These are phyloP conservation scores for Dasyurus viverrinus DNA, from an alignment of 2,113 vertebrate species.

Conservation along the genomic window DNA sequence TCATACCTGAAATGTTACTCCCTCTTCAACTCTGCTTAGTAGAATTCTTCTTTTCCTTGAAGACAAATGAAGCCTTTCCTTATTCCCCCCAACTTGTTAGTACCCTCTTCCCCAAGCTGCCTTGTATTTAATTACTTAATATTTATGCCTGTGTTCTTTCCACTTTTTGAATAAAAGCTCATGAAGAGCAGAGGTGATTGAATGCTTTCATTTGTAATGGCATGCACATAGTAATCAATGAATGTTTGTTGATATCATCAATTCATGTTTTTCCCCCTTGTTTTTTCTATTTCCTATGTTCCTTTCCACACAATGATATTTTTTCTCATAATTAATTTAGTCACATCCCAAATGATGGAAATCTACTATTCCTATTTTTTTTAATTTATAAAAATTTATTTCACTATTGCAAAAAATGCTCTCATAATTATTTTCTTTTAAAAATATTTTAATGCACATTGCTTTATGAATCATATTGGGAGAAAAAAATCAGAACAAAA, in stretches of 20 bases:
- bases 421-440: too few species aligned
- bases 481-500: too few species aligned
- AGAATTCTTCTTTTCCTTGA: not conserved
- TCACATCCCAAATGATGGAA: not conserved
- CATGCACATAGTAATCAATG: not conserved
- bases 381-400: not conserved
- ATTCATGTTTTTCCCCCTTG: not conserved
- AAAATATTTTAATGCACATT: too few species aligned
- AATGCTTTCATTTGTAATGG: not conserved
- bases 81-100: not conserved
- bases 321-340: not conserved
- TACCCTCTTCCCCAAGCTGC: not conserved
- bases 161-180: not conserved
- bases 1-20: not conserved
- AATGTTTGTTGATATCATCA: not conserved
- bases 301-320: not conserved
- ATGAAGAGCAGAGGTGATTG: slow-evolving; percentile 9
- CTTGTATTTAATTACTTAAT: not conserved
- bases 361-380: not conserved
- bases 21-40: not conserved
- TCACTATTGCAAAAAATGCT: not conserved
- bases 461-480: too few species aligned
- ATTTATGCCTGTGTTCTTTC: not conserved
- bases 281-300: not conserved
- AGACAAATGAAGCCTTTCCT: not conserved